Percentiles rank a stretch among this genome's conserved stretches.
phyloP scores from a whole-genome alignment of 2,113 vertebrate species.

The Phoenicopterus ruber region DNA sequence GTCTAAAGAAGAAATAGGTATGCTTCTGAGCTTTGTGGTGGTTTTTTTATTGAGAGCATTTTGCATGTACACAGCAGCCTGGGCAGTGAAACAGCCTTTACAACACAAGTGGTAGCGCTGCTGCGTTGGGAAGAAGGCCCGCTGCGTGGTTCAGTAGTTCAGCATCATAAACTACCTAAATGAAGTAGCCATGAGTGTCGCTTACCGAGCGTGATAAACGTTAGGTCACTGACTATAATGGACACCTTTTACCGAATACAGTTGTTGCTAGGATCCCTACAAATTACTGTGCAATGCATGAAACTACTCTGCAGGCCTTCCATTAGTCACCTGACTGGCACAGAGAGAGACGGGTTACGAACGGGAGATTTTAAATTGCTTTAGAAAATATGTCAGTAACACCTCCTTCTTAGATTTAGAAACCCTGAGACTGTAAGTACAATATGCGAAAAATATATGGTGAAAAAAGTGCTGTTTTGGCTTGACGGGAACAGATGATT shows the following conservation, averaged over 20 bases:
- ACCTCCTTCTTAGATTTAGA: neutral
- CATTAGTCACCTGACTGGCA: neutral
- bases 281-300: neutral
- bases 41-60: neutral
- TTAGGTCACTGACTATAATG: constrained; percentile 21
- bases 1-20: neutral
- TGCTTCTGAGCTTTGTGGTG: neutral
- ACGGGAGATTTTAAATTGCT: neutral
- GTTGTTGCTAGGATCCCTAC: constrained; percentile 45
- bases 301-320: neutral
- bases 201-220: neutral
- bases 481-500: neutral
- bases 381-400: neutral
- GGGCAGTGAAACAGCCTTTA: neutral
- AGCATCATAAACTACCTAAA: neutral
- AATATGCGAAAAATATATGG: neutral
- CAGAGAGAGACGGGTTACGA: neutral
- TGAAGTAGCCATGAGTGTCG: neutral
- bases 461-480: neutral
- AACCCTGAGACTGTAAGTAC: neutral
- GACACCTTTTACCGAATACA: neutral
- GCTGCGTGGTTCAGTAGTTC: neutral
- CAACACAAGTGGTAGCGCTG: neutral
- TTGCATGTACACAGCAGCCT: neutral
- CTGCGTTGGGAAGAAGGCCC: neutral